Evolutionary conservation across 1,140 invertebrate species (phyloP), one percentile per base, ranked within the genome.

Genomic region (Leguminivora glycinivorella): DNA sequence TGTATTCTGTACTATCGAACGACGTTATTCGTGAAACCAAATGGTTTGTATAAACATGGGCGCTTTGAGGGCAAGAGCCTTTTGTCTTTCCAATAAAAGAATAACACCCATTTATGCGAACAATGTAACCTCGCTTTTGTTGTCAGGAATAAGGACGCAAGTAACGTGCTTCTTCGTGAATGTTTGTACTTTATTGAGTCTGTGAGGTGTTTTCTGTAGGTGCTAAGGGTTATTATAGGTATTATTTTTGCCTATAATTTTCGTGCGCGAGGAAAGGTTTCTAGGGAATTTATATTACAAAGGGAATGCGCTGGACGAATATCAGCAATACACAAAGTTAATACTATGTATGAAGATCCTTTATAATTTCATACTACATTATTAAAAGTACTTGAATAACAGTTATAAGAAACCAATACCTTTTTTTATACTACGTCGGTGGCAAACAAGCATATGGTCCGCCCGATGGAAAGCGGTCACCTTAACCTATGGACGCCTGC

Each of bases 21-120:
- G 47, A 52, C 19, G 47, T 52, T 52, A 5, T 22, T 5, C 4
- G 2, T 22, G 9, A 52, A 22, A n/a, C 4, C 5, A 52, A 1
- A 6, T 78, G 77, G 85, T 79, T 84, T 85, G 80, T 82, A 84
- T 84, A 89, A 89, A 87, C 83, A 89, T 89, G 86, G 34, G 82
- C 80, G 83, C 81, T 82, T 82, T 72, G 85, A 87, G 81, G 83
- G 81, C 80, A 81, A 52, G 47, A 52, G 84, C 79, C 82, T 87
- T 38, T 87, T 88, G 84, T 85, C 79, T 83, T 52, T 52, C 19
- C 77, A 87, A 88, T 89, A 89, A 88, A 87, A 88, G 85, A 89
- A 89, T 85, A 89, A 89, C 85, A 87, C 75, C 87, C 84, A 88
- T 89, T 89, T 86, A 80, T 80, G 47, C 31, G 75, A 82, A 87